Conservation (phyloP, 2,888 invertebrate species). For the Sinodicranocentrus sp. region DNA sequence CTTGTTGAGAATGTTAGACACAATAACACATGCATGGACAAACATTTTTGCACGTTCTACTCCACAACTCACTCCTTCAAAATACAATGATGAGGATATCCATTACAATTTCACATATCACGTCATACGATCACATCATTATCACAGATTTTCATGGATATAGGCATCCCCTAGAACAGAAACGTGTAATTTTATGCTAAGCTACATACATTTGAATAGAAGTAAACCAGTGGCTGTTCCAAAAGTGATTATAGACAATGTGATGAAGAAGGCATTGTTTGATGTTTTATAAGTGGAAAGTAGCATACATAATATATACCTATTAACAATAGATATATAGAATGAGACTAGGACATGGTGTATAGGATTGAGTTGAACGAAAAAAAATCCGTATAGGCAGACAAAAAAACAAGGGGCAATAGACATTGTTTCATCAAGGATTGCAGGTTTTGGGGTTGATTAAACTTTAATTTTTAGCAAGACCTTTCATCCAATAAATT, state of each 20-base stretch:
- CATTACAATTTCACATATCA: background rate
- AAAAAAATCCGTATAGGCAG: too few relatives aligned
- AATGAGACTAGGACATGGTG: too few relatives aligned
- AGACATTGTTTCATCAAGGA: too few relatives aligned
- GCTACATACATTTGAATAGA: conserved; percentile 34
- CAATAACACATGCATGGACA: background rate
- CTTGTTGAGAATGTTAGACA: background rate
- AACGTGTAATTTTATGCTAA: conserved; percentile 49
- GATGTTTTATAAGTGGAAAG: background rate
- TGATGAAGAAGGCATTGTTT: background rate
- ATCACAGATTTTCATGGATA: conserved; percentile 51
- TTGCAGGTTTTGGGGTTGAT: too few relatives aligned
- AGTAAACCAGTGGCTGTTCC: background rate
- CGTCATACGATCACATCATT: conserved; percentile 45
- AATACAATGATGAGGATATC: background rate
- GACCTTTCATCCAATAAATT: background rate
- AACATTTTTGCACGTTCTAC: background rate
- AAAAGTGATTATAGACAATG: too few relatives aligned
- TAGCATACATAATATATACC: background rate
- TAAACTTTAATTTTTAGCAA: background rate
- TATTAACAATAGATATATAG: too few relatives aligned
- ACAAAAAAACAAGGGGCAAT: too few relatives aligned
- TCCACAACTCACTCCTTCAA: too few relatives aligned
- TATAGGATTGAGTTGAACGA: too few relatives aligned
- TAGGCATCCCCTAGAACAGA: conserved; percentile 26